Evolutionary conservation across 1,140 invertebrate genomes (phyloP), one percentile per base, ranked within the genome.

Genomic region (Aphaenogaster ashmeadi): DNA sequence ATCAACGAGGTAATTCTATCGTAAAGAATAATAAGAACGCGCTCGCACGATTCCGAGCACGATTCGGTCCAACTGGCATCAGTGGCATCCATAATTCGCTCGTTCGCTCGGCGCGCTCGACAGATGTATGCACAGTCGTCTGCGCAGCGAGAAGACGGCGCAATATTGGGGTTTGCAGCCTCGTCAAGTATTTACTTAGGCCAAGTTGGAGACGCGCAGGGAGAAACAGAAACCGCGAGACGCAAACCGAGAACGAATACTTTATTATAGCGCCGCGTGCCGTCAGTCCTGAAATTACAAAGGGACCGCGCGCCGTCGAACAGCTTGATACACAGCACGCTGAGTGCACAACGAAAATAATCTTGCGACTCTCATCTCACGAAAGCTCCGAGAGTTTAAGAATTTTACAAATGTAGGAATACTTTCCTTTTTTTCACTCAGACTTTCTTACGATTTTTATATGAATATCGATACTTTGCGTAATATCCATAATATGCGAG

Each of bases 151-250:
- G 79, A 69, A 71, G 78, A 5, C 56, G 72, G 60, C 27, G 80
- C 64, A 72, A 44, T 75, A 52, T 54, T 56, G 56, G 18, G 80
- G 60, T 83, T 86, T 89, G 47, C 74, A 79, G 33, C 33, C 50
- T 89, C 88, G 78, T 72, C 89, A 78, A 88, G 86, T 90, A 85
- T 90, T 90, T 90, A 80, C 89, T 89, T 88, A 75, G 89, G 74
- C 85, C 60, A 58, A 79, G 88, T 47, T 56, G 58, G 78, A 71
- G 72, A 71, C 27, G 71, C 18, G 56, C 27, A 79, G 74, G 27
- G 52, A 85, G 86, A 88, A 86, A 75, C 71, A 60, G 60, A 75
- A 66, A 56, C 56, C 66, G 67, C 79, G 58, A 90, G 58, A 83
- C 15, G 44, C 36, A 69, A 69, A 60, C 58, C 41, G 71, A 77